phyloP scores from a whole-genome alignment of 1,140 invertebrate species.

The Lordiphosa mommai region DNA sequence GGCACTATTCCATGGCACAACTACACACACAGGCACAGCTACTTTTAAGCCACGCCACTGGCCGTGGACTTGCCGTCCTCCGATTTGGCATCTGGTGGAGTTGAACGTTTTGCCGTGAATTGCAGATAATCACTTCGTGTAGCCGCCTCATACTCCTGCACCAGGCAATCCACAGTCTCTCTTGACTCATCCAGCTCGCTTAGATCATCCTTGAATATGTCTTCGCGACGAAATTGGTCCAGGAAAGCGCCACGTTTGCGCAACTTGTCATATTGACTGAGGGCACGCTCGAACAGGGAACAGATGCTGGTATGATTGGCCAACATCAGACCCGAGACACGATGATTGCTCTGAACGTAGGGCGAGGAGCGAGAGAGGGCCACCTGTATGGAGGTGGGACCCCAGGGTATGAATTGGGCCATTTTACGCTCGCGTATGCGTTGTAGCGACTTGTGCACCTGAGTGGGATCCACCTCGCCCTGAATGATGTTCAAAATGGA shows the following conservation, averaged over 20 bases:
- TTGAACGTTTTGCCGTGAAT: slow-evolving; percentile 74
- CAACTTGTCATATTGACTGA: slow-evolving; percentile 96
- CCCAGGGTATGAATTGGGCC: slow-evolving; percentile 98
- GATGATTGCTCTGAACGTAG: slow-evolving; percentile 95
- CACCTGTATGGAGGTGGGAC: slow-evolving; percentile 98
- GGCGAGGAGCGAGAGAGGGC: slow-evolving; percentile 96
- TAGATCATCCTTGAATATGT: slow-evolving; percentile 94
- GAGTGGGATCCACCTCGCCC: slow-evolving; percentile 77
- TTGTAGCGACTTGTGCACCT: slow-evolving; percentile 84
- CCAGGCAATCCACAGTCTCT: slow-evolving; percentile 93
- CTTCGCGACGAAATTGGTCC: slow-evolving; percentile 97
- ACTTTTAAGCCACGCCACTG: not conserved
- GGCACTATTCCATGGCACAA: no score
- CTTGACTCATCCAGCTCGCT: slow-evolving; percentile 95
- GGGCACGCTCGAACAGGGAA: slow-evolving; percentile 85
- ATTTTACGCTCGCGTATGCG: slow-evolving; percentile 97
- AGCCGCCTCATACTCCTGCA: slow-evolving; percentile 97
- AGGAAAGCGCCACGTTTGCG: slow-evolving; percentile 97
- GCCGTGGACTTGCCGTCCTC: slow-evolving; percentile 32
- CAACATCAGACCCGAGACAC: slow-evolving; percentile 97
- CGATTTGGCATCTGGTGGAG: not conserved
- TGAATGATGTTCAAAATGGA: slow-evolving; percentile 99
- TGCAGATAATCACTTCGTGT: slow-evolving; percentile 93
- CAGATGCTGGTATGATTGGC: slow-evolving; percentile 99
- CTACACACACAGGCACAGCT: no score